Base-by-base conservation (phyloP, 2,888 invertebrate species). In the Ypsolopha scabrella region DNA sequence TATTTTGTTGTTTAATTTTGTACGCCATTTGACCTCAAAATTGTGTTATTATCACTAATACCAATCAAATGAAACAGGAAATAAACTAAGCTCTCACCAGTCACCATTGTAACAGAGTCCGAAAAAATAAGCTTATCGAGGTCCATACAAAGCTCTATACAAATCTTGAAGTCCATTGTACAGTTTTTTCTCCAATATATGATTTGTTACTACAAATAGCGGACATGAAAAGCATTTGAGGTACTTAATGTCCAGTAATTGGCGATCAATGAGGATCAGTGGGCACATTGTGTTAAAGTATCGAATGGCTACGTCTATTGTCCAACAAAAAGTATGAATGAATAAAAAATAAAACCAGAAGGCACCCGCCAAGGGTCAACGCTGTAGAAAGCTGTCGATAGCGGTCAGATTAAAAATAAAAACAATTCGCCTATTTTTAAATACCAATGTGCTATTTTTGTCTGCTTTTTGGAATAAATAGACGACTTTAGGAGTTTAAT, bases 231-330 rank as follows among this genome's bases (percentile, higher is more conserved):
- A 73, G 81, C 82, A 75, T 78, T 81, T 75, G 68, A 82, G 82
- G 83, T 85, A 85, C 86, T 86, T 85, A 83, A 85, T 85, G 86
- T 86, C 86, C 85, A 76, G 86, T 86, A 86, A 86, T 86, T 85
- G 86, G 83, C 82, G 83, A 81, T 86, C 83, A 86, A 85, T 86
- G 80, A 82, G 85, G 85, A 85, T 86, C 86, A 83, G 80, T 86
- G 86, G 86, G 86, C 63, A 80, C 82, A 86, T 86, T 86, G 86
- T 86, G 72, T 67, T 70, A 71, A 70, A 75, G 70, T 73, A 80
- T 75, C 76, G 77, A 75, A 75, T 74, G 63, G 71, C 68, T 61
- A 58, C 48, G 54, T 60, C 70, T 61, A 74, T 83, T 82, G 85
- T 82, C 77, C 75, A 75, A 58, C 54, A 54, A 54, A 60, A 61